Base-by-base conservation (phyloP, 35 echinoderm and acorn worm genomes). In the Apostichopus californicus region DNA sequence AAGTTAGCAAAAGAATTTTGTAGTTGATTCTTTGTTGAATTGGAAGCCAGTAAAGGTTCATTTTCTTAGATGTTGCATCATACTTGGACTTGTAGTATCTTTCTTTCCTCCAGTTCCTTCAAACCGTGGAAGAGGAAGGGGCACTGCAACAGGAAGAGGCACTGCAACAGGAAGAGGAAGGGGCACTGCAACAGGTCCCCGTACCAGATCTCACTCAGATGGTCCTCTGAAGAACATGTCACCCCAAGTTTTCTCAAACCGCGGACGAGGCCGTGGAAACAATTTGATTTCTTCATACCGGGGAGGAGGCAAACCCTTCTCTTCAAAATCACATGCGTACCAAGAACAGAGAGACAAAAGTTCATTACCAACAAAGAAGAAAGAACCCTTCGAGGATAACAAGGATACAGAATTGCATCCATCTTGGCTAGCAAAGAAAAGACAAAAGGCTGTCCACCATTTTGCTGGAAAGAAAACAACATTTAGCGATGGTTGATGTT, bases 381-480 rank as follows among this genome's bases (percentile, higher is more conserved):
- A 21, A 14, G 71, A 2, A 22, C 71, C 15, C 71, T 7, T 22
- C 5, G 71, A 75, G n/a, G n/a, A 75, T 2, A 22, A 75, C 71
- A 75, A 75, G 15, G 71, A 7, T 75, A 18, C 0, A 75, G 6
- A 75, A 75, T 1, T 75, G 71, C 71, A 75, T 22, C 71, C 71
- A n/a, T 75, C 71, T 18, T 75, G 71, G 71, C 71, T 75, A 24
- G 71, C 71, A 75, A 75, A 75, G 71, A 75, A 75, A 75, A 75
- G n/a, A 7, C 20, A 75, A 22, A 75, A 18, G 17, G 71, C 18
- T 7, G 14, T 18, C 14, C 14, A 18, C n/a, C 4, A 75, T 14
- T 75, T 75, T 75, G 71, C 71, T 75, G 71, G 71, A 22, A 75
- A 75, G 71, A 75, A 75, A 75, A 75, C 71, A 75, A 75, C 71